phyloP scores from a whole-genome alignment of 2,113 vertebrate species.

The Tragelaphus scriptus region DNA sequence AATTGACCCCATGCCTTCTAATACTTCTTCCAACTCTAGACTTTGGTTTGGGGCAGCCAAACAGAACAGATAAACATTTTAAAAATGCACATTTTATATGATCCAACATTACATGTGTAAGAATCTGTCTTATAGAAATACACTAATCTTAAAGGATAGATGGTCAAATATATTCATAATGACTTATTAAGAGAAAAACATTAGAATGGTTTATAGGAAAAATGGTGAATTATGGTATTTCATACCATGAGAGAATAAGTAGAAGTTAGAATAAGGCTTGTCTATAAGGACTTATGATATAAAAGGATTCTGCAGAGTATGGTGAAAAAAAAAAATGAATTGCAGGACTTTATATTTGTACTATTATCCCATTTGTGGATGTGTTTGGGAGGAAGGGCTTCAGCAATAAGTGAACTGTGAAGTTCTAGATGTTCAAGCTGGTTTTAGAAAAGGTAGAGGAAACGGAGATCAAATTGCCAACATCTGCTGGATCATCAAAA shows the following conservation, averaged over 20 bases:
- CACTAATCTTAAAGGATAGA: background rate
- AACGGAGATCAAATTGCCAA: too few relatives aligned
- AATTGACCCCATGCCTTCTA: background rate
- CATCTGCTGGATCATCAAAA: rapidly evolving
- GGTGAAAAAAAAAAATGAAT: background rate
- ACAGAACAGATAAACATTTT: background rate
- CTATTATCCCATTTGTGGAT: background rate
- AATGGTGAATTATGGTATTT: background rate
- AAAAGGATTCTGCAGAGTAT: background rate
- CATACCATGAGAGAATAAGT: background rate
- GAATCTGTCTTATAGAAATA: background rate
- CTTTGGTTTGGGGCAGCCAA: background rate
- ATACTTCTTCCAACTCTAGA: background rate
- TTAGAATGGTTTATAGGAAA: background rate
- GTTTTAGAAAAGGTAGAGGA: too few relatives aligned
- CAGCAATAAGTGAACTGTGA: too few relatives aligned
- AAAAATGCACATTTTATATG: background rate
- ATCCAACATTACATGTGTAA: background rate
- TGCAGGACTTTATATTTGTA: background rate
- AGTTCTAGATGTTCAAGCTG: too few relatives aligned
- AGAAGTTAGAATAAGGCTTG: background rate
- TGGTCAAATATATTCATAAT: background rate
- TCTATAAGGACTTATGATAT: background rate
- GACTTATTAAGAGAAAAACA: background rate
- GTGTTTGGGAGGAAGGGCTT: background rate